Evolutionary conservation across 2,113 vertebrate genomes (phyloP).

Genomic region (Opisthocomus hoazin): DNA sequence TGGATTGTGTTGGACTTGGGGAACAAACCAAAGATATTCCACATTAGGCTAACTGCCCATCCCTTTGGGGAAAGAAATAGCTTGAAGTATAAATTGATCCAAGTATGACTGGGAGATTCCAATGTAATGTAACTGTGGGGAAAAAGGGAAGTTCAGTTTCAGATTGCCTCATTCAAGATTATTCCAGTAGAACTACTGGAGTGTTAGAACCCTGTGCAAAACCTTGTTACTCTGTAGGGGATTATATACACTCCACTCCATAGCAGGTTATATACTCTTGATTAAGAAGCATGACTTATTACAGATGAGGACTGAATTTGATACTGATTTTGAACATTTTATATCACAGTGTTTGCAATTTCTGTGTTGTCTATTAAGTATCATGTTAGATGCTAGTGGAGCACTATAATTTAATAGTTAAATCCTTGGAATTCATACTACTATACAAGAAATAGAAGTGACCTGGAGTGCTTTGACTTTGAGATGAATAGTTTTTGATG

Average conservation of each 20-base stretch:
- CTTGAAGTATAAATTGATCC: too few species aligned
- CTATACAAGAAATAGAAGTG: neutral
- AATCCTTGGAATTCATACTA: neutral
- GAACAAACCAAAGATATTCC: neutral
- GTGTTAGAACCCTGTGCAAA: neutral
- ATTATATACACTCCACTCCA: neutral
- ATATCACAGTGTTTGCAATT: neutral
- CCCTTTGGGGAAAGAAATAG: neutral
- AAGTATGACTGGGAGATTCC: neutral
- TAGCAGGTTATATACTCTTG: neutral
- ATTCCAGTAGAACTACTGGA: neutral
- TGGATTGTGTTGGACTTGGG: neutral
- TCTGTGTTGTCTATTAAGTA: neutral
- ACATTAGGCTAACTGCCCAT: neutral
- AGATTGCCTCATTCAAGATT: too few species aligned
- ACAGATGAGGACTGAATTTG: neutral
- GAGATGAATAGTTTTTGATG: neutral
- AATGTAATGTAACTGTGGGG: neutral
- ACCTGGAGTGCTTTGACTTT: neutral
- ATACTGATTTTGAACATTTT: neutral
- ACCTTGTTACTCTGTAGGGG: neutral
- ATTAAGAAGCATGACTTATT: neutral
- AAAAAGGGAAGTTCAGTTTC: neutral
- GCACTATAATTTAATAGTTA: neutral
- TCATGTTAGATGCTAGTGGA: neutral